A percentile compares a stretch with the other conserved stretches of the same genome.
These are phyloP conservation scores for Hirtodrosophila confusa DNA, from an alignment of 2,888 invertebrate species.

Conservation along the genomic window DNA sequence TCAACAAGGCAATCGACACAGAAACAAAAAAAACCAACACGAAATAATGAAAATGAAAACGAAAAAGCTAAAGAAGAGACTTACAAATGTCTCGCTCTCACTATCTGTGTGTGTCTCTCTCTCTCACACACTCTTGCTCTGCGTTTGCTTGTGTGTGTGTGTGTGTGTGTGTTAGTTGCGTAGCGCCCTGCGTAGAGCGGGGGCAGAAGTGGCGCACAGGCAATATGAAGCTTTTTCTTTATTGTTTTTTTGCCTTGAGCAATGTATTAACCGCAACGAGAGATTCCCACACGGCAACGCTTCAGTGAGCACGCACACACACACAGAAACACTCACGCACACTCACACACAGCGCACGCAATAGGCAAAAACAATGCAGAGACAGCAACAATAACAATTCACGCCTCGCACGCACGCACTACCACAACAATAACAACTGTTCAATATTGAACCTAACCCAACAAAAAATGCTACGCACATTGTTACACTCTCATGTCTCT, in stretches of 20 bases:
- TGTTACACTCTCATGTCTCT: slow-evolving; percentile 23
- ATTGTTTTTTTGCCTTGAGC: slow-evolving; percentile 53
- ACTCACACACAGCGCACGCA: slow-evolving; percentile 30
- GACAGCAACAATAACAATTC: slow-evolving; percentile 48
- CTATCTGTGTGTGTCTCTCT: slow-evolving; percentile 7
- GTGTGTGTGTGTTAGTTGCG: slow-evolving; percentile 39
- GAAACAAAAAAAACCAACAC: slow-evolving; percentile 58
- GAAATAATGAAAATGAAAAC: slow-evolving; percentile 70
- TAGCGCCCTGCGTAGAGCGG: slow-evolving; percentile 34
- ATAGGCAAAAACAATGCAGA: slow-evolving; percentile 34
- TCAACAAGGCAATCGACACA: slow-evolving; percentile 79
- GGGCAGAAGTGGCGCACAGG: slow-evolving; percentile 4
- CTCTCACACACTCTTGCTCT: slow-evolving; percentile 16
- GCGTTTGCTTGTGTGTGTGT: slow-evolving; percentile 11
- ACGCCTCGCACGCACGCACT: slow-evolving; percentile 56
- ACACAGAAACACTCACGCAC: slow-evolving; percentile 23
- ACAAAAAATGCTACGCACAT: slow-evolving; percentile 68
- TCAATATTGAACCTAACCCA: slow-evolving; percentile 73
- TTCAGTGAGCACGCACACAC: slow-evolving; percentile 31
- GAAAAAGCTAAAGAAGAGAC: slow-evolving; percentile 39
- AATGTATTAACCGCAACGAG: slow-evolving; percentile 53
- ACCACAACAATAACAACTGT: slow-evolving; percentile 7
- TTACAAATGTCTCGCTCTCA: slow-evolving; percentile 25
- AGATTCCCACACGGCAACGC: slow-evolving; percentile 65
- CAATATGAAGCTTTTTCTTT: slow-evolving; percentile 53